Evolutionary conservation across 2,888 invertebrate species (phyloP), one percentile per base, ranked within the genome.

Genomic region (Ctenicera cuprea): DNA sequence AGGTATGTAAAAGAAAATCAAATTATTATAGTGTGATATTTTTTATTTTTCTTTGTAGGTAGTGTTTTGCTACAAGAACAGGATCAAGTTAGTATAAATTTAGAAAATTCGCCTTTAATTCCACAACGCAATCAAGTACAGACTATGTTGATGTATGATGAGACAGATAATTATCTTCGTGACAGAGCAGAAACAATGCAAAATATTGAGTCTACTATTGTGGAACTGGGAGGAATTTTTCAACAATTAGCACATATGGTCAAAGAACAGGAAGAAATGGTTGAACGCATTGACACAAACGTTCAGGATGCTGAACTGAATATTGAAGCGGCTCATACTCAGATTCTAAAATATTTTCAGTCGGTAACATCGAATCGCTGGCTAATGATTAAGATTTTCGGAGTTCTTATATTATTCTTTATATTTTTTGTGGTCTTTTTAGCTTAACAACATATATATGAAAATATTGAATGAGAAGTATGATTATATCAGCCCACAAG

Each of bases 381-480:
- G 94, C 90, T 99, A 37, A 99, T 99, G 98, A 95, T 99, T 82
- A 99, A 99, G 90, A 94, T 99, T 80, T 99, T 99, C 89, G 99
- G 95, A 66, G 96, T 99, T 76, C 90, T 99, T 68, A 97, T 99
- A 90, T 95, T 98, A 85, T 99, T 99, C 91, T 99, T 99, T 87
- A 94, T 99, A 88, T 96, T 99, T 87, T 99, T 99, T 90, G 95
- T 99, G 85, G 94, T 99, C 80, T 98, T 99, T 88, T 90, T 99
- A 91, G 96, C 97, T 83, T 87, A 85, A 71, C 12, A 12, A 14
- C 18, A 3, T 54, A 20, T 2, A 26, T 30, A 30, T 54, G 14
- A 2, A 20, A 30, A 20, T 45, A 45, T 7, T 45, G 2, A 33
- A 33, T 33, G 9, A 18, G 16, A 48, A 48, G 11, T 48, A 16